Conservation (phyloP, 2,888 invertebrate species). For the Synergus umbraculus region DNA sequence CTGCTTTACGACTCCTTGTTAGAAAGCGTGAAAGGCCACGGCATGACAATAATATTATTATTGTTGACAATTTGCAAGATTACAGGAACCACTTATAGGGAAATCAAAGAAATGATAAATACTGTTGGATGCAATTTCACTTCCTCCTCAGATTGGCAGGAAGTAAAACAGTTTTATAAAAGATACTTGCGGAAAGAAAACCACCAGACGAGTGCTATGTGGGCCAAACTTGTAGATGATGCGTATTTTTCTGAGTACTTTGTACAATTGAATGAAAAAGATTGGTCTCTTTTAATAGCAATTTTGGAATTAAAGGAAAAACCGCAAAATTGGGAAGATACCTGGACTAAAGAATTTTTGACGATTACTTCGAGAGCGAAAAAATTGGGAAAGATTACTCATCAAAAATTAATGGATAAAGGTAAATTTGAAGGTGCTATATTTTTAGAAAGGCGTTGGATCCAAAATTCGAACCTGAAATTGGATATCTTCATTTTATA, state of each 20-base stretch:
- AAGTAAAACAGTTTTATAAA: conserved; percentile 21
- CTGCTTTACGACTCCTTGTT: not conserved
- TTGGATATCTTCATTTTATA: too few relatives aligned
- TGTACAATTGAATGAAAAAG: not conserved
- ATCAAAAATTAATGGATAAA: not conserved
- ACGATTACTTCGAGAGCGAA: not conserved
- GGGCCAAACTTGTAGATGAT: not conserved
- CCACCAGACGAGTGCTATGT: not conserved
- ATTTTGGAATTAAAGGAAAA: conserved; percentile 1
- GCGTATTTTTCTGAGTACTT: not conserved
- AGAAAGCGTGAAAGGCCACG: not conserved
- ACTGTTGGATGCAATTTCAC: not conserved
- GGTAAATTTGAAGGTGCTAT: not conserved
- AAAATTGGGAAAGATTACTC: not conserved
- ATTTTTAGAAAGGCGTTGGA: not conserved
- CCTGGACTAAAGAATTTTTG: not conserved
- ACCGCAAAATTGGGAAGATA: not conserved
- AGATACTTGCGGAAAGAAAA: not conserved
- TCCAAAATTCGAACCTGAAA: too few relatives aligned
- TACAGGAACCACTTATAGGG: not conserved
- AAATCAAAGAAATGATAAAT: not conserved
- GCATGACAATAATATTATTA: not conserved
- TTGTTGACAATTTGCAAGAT: not conserved
- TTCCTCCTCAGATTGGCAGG: not conserved
- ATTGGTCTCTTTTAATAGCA: not conserved